phyloP scores from a whole-genome alignment of 2,888 invertebrate species.

The Cephus nigrinus region DNA sequence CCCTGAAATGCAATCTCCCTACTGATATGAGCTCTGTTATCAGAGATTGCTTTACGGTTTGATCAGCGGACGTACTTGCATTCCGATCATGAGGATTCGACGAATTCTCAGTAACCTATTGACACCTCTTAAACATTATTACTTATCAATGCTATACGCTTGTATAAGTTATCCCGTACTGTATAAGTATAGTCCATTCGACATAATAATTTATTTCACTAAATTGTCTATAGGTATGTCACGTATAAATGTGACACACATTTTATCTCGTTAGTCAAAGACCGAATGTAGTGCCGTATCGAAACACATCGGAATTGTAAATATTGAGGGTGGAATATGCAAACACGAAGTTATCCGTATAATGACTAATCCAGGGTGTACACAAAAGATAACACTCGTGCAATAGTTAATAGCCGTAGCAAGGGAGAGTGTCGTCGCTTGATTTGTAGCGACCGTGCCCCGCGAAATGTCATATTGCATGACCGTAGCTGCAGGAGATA shows the following conservation, averaged over 20 bases:
- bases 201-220: background rate
- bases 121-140: background rate
- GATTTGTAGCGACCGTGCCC: conserved; percentile 50
- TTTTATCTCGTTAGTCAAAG: no score
- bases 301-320: no score
- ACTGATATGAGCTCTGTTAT: background rate
- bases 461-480: conserved; percentile 20
- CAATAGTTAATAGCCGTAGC: background rate
- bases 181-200: background rate
- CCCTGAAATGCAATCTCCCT: background rate
- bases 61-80: background rate
- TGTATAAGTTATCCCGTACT: background rate
- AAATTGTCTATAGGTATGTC: background rate
- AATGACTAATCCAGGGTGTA: conserved; percentile 30
- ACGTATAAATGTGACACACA: no score
- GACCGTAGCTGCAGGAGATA: background rate
- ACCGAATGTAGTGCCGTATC: no score
- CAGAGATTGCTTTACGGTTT: background rate
- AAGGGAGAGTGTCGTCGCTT: conserved; percentile 10
- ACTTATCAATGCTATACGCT: background rate
- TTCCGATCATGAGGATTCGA: background rate
- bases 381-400: background rate
- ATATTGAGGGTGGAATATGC: background rate
- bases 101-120: background rate
- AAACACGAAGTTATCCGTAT: conserved; percentile 26